Evolutionary conservation across 2,888 invertebrate genomes (phyloP), one percentile per base, ranked within the genome.

Genomic region (Drosophila meridionalis): DNA sequence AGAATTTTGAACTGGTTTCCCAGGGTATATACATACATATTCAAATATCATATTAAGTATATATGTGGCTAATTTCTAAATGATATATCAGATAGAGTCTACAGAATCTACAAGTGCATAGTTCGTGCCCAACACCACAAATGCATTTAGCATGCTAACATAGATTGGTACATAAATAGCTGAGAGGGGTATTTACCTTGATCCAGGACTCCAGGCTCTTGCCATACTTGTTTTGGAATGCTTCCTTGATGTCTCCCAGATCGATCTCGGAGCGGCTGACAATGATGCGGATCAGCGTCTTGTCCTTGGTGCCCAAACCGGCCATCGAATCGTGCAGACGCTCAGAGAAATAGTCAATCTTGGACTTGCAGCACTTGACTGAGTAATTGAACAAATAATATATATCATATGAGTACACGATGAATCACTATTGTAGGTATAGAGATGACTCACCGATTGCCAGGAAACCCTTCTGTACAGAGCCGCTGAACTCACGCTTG

Each of bases 241-340:
- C 97, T 92, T 96, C 96, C 92, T 98, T 98, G 92, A 99, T 97
- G 93, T 98, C 97, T 65, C 97, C 97, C 90, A 98, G 95, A 93
- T 98, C 98, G 87, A 98, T 97, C 94, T 98, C 97, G 66, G 97
- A 96, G 92, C 98, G 96, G 83, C 98, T 97, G 64, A 98, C 98
- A 79, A 98, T 94, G 89, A 99, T 97, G 92, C 98, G 96, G 91
- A 98, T 98, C 84, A 99, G 94, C 71, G 98, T 97, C 92, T 97
- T 96, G 93, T 99, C 98, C 91, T 97, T 97, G 76, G 98, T 98
- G 38, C 95, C 93, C 89, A 97, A 89, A 53, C 99, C 98, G 93
- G 97, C 96, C 98, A 99, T 98, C 80, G 97, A 96, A 76, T 97
- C 96, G 93, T 98, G 96, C 48, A 99, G 94, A 83, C 98, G 96